Evolutionary conservation across 2,113 vertebrate species (phyloP), one percentile per base, ranked within the genome.

Genomic region (Ceyx margarethae): DNA sequence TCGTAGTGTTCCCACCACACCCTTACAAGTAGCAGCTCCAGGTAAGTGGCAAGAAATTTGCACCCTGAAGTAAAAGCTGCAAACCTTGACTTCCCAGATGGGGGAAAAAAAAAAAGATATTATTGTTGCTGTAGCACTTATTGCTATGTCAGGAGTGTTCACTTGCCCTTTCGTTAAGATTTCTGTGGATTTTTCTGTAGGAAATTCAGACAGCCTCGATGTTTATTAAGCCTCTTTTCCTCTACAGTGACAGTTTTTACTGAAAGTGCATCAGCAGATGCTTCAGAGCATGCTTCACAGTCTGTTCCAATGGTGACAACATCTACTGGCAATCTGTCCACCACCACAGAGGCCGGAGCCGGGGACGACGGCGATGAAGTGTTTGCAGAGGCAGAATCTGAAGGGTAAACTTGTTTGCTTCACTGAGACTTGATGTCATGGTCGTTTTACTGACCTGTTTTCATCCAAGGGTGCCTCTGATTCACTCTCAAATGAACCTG

Each of bases 251-350:
- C 98, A 0, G 97, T 98, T 8, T 99, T 99, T 93, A 98, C 98
- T 2, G 99, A 99, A 89, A 98, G 97, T 4, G 94, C 97, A 17
- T 88, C 98, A 7, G 98, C 98, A 1, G 99, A 99, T 6, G 93
- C 97, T 22, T 97, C 98, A 0, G 99, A 99, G n/a, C 98, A 98
- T 3, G 98, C 98, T 17, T 99, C 99, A 14, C 99, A 99, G 96
- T 99, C 99, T 2, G 99, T 99, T 85, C 99, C 99, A 19, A 99
- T 98, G 98, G 99, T 99, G 71, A 99, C 98, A 64, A 99, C 98
- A 0, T 99, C 99, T 57, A 99, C 98, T 10, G 98, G 98, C 15
- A 97, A 97, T 82, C 97, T 98, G 53, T 97, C 98, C 31, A 98
- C 97, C 51, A 96, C 98, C 20, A 97, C 97, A 12, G 98, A 98